These are phyloP conservation scores for Acrocyrtus sp. DNA, from an alignment of 2,888 invertebrate genomes.

Conservation along the genomic window DNA sequence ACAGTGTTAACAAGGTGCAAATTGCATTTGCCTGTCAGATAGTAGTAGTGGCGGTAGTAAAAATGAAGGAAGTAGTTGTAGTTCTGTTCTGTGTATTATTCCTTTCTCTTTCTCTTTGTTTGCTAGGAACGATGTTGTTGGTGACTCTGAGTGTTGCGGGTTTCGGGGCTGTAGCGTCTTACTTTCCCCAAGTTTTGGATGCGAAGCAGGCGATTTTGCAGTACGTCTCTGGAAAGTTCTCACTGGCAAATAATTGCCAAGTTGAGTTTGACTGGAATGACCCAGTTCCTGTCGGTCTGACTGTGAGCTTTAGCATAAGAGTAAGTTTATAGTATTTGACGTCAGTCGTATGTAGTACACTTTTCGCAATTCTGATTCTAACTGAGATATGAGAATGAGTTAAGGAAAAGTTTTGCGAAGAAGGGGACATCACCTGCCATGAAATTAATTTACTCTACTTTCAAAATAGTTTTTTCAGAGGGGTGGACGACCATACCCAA, in stretches of 20 bases:
- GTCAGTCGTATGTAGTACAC: no score
- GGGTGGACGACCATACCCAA: conserved; percentile 93
- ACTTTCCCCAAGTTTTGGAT: conserved; percentile 91
- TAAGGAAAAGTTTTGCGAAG: neutral
- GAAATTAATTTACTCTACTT: neutral
- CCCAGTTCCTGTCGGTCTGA: conserved; percentile 88
- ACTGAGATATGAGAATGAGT: neutral
- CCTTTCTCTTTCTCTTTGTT: conserved; percentile 2
- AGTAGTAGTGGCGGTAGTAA: no score
- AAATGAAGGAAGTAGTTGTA: no score
- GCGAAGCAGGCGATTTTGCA: conserved; percentile 89
- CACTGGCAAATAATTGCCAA: conserved; percentile 87
- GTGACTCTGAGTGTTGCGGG: conserved; percentile 90
- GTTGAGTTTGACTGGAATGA: conserved; percentile 92
- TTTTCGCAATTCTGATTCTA: neutral
- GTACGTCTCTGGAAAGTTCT: conserved; percentile 91
- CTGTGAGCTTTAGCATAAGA: conserved; percentile 87
- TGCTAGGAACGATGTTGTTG: conserved; percentile 84
- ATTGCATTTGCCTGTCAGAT: no score
- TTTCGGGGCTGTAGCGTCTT: conserved; percentile 87
- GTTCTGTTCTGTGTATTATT: no score
- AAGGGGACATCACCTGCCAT: no score
- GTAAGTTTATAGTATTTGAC: conserved; percentile 66
- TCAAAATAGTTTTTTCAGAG: conserved; percentile 89
- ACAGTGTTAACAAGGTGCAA: no score